These are phyloP conservation scores for Palythoa heliodiscus DNA, from an alignment of 92 coral and sea anemone species.

Conservation along the genomic window DNA sequence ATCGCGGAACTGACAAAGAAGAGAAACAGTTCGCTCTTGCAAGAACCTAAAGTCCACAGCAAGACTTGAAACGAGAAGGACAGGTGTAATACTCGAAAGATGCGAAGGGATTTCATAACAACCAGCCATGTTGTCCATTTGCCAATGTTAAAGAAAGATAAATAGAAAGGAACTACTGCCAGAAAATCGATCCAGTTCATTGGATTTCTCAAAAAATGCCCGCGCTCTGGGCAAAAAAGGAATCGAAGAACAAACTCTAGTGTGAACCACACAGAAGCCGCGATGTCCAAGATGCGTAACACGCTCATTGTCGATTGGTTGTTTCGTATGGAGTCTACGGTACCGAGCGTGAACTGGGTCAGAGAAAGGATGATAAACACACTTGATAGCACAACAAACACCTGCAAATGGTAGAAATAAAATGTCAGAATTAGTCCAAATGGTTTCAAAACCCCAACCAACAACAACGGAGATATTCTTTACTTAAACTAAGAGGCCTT, in stretches of 20 bases:
- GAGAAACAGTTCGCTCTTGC: constrained; percentile 88
- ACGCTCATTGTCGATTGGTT: constrained; percentile 56
- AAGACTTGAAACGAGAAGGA: constrained; percentile 94
- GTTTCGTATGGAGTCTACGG: constrained; percentile 68
- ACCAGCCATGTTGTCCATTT: constrained; percentile 83
- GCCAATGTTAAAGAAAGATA: constrained; percentile 65
- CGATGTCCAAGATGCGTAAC: constrained; percentile 66
- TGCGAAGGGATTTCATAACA: constrained; percentile 78
- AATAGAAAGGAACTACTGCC: constrained; percentile 85
- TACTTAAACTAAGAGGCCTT: no score
- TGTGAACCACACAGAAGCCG: constrained; percentile 91
- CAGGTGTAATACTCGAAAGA: constrained; percentile 81
- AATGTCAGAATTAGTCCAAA: not conserved
- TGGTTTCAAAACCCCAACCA: no score
- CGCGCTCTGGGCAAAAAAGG: constrained; percentile 76
- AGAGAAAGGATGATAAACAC: constrained; percentile 85
- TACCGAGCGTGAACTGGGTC: constrained; percentile 92
- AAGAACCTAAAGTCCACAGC: constrained; percentile 85
- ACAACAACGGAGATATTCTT: no score
- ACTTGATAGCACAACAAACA: constrained; percentile 81
- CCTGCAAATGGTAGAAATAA: constrained; percentile 48
- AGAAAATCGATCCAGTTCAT: constrained; percentile 94
- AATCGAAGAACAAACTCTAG: constrained; percentile 83
- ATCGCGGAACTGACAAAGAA: constrained; percentile 85
- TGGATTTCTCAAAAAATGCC: constrained; percentile 68